phyloP scores from a whole-genome alignment of 1,140 invertebrate species.

The Cydia pomonella region DNA sequence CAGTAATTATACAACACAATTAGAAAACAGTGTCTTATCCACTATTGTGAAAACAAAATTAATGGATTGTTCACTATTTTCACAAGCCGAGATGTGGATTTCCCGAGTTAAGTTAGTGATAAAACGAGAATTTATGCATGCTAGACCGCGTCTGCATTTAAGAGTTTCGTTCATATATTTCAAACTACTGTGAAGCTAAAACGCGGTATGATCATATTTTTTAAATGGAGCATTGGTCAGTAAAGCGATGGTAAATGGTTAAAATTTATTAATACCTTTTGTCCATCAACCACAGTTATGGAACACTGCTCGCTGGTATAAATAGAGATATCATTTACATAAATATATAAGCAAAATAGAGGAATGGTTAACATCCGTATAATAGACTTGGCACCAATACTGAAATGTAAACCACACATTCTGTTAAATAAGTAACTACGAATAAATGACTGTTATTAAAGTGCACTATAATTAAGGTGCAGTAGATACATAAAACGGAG shows the following conservation, averaged over 20 bases:
- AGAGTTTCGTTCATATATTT: constrained; percentile 30
- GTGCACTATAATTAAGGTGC: too few relatives aligned
- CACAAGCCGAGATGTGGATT: constrained; percentile 10
- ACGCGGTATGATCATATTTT: constrained; percentile 11
- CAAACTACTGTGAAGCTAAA: constrained; percentile 25
- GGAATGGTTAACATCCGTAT: too few relatives aligned
- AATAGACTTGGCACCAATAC: too few relatives aligned
- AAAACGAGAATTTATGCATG: constrained; percentile 17
- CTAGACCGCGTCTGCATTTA: constrained; percentile 24
- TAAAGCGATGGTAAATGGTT: constrained; percentile 2
- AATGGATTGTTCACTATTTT: constrained; percentile 13
- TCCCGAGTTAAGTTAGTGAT: constrained; percentile 24
- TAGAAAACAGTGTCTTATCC: not conserved
- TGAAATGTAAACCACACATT: too few relatives aligned
- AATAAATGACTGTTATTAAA: too few relatives aligned
- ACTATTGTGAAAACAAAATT: not conserved
- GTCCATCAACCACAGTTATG: not conserved
- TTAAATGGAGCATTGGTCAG: constrained; percentile 16
- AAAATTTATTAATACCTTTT: not conserved
- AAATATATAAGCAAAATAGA: too few relatives aligned
- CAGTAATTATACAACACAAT: not conserved
- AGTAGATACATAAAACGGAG: too few relatives aligned
- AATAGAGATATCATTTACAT: not conserved
- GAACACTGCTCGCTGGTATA: not conserved
- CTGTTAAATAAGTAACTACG: too few relatives aligned